Evolutionary conservation across 2,888 invertebrate genomes (phyloP).

Genomic region (Dusona sp.): DNA sequence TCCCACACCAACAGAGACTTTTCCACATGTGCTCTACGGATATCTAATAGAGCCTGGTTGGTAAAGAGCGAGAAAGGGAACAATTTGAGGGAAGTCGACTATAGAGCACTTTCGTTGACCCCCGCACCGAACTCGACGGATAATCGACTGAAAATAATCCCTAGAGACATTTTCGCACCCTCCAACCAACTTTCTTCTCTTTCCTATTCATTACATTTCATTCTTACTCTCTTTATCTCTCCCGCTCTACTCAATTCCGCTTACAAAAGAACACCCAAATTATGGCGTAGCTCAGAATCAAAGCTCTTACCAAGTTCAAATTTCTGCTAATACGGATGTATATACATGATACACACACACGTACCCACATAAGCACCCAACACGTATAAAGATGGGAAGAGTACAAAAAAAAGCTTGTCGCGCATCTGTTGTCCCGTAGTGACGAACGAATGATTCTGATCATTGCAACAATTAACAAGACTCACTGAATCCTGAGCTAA

Average conservation of each 20-base stretch:
- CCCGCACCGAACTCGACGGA: conserved; percentile 75
- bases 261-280: conserved; percentile 20
- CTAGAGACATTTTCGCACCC: conserved; percentile 78
- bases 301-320: conserved; percentile 42
- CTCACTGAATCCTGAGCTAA: conserved; percentile 41
- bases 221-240: conserved; percentile 48
- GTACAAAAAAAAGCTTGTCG: conserved; percentile 47
- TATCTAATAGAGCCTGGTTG: conserved; percentile 69
- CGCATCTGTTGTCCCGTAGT: conserved; percentile 79
- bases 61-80: conserved; percentile 47
- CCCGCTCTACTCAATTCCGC: conserved; percentile 15
- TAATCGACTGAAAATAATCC: conserved; percentile 85
- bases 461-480: conserved; percentile 75
- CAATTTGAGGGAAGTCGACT: conserved; percentile 45
- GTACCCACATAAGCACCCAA: not conserved
- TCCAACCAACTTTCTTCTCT: conserved; percentile 59
- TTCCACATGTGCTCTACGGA: conserved; percentile 65
- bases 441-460: conserved; percentile 76
- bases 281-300: conserved; percentile 29
- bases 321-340: conserved; percentile 39
- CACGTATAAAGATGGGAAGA: not conserved
- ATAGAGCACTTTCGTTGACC: conserved; percentile 74
- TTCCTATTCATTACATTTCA: conserved; percentile 51
- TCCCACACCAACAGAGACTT: conserved; percentile 58
- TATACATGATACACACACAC: not conserved